Conservation (phyloP, 1,140 invertebrate species). For the Caenorhabditis tropicalis region DNA sequence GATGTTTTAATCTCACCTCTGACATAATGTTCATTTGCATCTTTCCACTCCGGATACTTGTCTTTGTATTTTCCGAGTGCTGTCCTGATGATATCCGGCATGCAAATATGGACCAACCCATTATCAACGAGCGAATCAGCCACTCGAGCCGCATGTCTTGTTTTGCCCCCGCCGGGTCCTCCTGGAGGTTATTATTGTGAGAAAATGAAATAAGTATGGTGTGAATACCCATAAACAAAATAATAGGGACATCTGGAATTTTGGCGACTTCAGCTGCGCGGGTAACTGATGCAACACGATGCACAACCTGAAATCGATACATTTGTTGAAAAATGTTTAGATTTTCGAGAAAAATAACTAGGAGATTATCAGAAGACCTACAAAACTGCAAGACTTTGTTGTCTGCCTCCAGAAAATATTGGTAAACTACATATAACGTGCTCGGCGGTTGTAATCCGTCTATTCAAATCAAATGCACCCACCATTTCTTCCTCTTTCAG, state of each 20-base stretch:
- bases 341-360: no score
- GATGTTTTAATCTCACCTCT: constrained; percentile 53
- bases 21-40: constrained; percentile 65
- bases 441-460: no score
- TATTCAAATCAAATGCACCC: neutral
- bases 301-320: constrained; percentile 19
- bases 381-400: no score
- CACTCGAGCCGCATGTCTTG: constrained; percentile 66
- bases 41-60: constrained; percentile 67
- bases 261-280: constrained; percentile 68
- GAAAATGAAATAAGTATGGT: neutral
- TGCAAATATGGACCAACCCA: constrained; percentile 71
- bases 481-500: neutral
- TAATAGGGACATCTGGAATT: constrained; percentile 70
- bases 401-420: no score
- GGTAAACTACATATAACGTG: no score
- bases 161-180: constrained; percentile 71
- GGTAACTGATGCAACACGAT: constrained; percentile 61
- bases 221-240: constrained; percentile 68
- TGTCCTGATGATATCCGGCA: constrained; percentile 67
- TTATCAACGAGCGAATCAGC: constrained; percentile 61
- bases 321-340: no score
- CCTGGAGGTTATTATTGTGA: constrained; percentile 49
- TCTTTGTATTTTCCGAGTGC: constrained; percentile 70
- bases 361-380: no score